These are phyloP conservation scores for Dipodomys stephensi DNA, from an alignment of 2,113 vertebrate species.

Conservation along the genomic window DNA sequence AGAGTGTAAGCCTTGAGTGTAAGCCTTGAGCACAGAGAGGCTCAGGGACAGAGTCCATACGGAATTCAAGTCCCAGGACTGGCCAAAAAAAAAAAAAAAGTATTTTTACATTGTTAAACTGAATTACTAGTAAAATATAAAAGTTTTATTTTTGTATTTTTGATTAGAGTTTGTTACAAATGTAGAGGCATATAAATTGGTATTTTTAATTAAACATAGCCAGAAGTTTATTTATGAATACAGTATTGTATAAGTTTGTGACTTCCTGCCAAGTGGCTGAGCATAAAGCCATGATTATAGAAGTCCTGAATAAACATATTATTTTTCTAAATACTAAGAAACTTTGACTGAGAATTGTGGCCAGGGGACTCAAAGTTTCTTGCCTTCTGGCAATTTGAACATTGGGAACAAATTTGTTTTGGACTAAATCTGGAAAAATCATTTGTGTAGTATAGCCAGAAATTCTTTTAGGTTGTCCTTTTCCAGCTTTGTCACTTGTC, in stretches of 20 bases:
- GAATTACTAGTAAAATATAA: background rate
- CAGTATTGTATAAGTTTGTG: background rate
- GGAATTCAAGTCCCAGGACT: too few species aligned
- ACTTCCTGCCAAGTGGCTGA: conserved; percentile 30
- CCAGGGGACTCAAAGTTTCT: conserved; percentile 30
- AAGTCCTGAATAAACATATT: conserved; percentile 33
- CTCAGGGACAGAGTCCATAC: too few species aligned
- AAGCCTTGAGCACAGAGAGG: too few species aligned
- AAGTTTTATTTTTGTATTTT: conserved; percentile 55
- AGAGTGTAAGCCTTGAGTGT: too few species aligned
- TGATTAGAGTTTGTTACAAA: conserved; percentile 10
- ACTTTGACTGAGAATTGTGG: background rate
- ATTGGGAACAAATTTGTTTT: conserved; percentile 61
- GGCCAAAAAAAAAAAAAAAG: too few species aligned
- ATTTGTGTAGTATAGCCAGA: conserved; percentile 61
- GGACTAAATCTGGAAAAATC: conserved; percentile 65
- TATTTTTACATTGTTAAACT: background rate
- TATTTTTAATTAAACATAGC: conserved; percentile 41
- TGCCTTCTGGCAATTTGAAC: conserved; percentile 53
- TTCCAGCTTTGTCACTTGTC: conserved; percentile 69
- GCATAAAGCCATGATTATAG: background rate
- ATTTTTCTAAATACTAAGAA: conserved; percentile 58
- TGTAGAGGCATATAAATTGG: background rate
- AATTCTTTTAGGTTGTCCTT: conserved; percentile 55
- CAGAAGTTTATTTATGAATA: conserved; percentile 9